Evolutionary conservation across 2,113 vertebrate species (phyloP), one percentile per base, ranked within the genome.

Genomic region (Geococcyx californianus): DNA sequence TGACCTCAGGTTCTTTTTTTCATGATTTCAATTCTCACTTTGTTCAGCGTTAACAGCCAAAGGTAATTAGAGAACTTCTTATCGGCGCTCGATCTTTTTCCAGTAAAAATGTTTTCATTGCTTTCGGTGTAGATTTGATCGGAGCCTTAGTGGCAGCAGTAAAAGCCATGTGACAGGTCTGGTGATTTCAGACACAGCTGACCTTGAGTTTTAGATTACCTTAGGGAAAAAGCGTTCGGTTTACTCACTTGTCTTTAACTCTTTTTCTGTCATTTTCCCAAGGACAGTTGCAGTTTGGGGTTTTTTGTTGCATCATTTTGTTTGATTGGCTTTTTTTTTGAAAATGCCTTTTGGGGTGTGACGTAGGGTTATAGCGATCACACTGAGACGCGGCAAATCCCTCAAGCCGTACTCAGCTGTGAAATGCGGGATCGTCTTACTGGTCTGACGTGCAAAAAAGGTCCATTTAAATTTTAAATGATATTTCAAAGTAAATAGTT

Each of bases 161-260:
- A 76, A 93, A 87, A 79, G 29, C 86, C 72, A 60, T 67, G 79
- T 93, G 95, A 90, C 87, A 91, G 21, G 52, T 95, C 89, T 0
- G 12, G 74, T 90, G 91, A 85, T 87, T 92, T 90, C 80, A 89
- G 42, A 34, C 66, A 72, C 49, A 52, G 18, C 62, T 97, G 87
- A 97, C 93, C 66, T 91, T 94, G 80, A 84, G 42, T 64, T 77
- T 86, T 75, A 93, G 56, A 78, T 93, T 87, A 95, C 91, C 78
- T 76, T 64, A 33, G 82, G 55, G 72, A 86, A 91, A 79, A 90
- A 79, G 9, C 54, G 59, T 10, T 66, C 89, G 55, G 42, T 86
- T 91, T 29, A 9, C 36, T 79, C 3, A 1, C 15, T 77, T 67
- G 49, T 76, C 54, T 85, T 74, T 64, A 91, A 76, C 45, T 63